These are phyloP conservation scores for Penaeus japonicus DNA, from an alignment of 1,140 invertebrate species.

Conservation along the genomic window DNA sequence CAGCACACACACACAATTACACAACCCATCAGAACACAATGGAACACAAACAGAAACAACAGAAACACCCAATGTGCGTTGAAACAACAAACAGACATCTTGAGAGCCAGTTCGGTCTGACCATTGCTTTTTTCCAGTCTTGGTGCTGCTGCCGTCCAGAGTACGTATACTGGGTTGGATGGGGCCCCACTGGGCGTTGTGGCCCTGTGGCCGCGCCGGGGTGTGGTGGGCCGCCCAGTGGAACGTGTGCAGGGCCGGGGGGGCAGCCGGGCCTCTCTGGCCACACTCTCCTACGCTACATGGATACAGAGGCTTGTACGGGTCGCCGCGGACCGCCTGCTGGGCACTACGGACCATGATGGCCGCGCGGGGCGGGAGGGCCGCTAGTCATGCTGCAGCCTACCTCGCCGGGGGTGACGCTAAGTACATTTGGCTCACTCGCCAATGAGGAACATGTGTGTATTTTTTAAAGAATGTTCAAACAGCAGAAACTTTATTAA, in stretches of 20 bases:
- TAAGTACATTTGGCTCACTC: conserved; percentile 46
- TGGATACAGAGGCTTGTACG: conserved; percentile 57
- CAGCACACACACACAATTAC: conserved; percentile 38
- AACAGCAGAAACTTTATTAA: conserved; percentile 57
- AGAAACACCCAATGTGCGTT: conserved; percentile 55
- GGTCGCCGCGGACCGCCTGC: conserved; percentile 45
- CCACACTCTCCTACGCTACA: conserved; percentile 54
- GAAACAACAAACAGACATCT: conserved; percentile 49
- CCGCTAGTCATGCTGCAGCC: conserved; percentile 38
- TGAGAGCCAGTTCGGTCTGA: conserved; percentile 51
- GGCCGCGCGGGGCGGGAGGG: conserved; percentile 38
- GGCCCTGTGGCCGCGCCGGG: conserved; percentile 15
- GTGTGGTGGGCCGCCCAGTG: conserved; percentile 43
- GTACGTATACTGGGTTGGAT: conserved; percentile 56
- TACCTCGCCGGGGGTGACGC: conserved; percentile 50
- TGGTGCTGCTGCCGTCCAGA: conserved; percentile 51
- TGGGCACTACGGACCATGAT: conserved; percentile 1
- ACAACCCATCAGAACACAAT: conserved; percentile 56
- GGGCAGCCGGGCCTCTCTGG: conserved; percentile 48
- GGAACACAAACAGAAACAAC: conserved; percentile 50
- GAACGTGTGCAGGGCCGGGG: conserved; percentile 47
- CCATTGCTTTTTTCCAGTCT: conserved; percentile 46
- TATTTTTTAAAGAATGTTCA: conserved; percentile 52
- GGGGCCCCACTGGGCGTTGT: conserved; percentile 32
- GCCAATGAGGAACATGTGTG: conserved; percentile 54